phyloP scores from a whole-genome alignment of 2,888 invertebrate species.

The Seira sanloemensis region DNA sequence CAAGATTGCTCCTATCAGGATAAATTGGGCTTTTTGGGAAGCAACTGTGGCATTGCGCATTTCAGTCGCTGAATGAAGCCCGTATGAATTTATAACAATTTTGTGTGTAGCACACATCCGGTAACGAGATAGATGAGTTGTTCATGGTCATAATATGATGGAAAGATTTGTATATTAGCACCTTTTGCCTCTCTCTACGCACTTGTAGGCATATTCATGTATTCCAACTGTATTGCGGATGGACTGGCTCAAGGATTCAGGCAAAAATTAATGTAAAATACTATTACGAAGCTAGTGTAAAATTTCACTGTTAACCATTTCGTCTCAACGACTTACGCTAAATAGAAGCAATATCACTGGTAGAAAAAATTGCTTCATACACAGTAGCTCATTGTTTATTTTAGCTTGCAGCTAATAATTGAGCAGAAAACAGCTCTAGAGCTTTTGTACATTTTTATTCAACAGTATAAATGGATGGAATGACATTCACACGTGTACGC shows the following conservation, averaged over 20 bases:
- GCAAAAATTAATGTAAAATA: neutral
- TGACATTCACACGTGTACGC: constrained; percentile 59
- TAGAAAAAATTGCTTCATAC: constrained; percentile 28
- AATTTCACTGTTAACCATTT: constrained; percentile 62
- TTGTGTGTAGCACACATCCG: constrained; percentile 3
- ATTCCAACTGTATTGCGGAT: constrained; percentile 44
- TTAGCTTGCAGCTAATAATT: neutral
- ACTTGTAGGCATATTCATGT: too few relatives aligned
- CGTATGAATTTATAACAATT: neutral
- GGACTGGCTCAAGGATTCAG: constrained; percentile 53
- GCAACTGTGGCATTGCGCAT: constrained; percentile 44
- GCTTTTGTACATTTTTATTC: neutral
- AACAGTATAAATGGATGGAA: constrained; percentile 31
- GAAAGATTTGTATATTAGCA: neutral
- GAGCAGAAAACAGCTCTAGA: too few relatives aligned
- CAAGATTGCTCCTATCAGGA: constrained; percentile 24
- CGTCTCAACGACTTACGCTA: constrained; percentile 44
- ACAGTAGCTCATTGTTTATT: neutral
- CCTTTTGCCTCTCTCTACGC: neutral
- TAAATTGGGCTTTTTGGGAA: constrained; percentile 60
- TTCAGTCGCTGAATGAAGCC: neutral
- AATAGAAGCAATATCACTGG: constrained; percentile 51
- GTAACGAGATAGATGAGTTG: constrained; percentile 6
- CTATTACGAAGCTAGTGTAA: constrained; percentile 33
- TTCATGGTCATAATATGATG: neutral